These are phyloP conservation scores for Melanerpes formicivorus DNA, from an alignment of 2,113 vertebrate species.

Conservation along the genomic window DNA sequence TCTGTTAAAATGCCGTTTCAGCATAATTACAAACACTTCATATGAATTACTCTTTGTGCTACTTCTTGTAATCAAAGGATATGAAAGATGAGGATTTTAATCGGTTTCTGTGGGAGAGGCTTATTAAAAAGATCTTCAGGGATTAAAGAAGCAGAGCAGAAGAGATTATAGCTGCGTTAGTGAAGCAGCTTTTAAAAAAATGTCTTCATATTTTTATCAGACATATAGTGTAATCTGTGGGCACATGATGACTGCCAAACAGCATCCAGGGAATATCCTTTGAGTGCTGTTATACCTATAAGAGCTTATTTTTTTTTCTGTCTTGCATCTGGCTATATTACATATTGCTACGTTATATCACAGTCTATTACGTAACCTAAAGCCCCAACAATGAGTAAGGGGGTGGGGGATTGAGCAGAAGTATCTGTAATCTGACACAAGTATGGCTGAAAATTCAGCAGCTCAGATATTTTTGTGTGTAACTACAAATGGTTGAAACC, in stretches of 20 bases:
- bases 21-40: not conserved
- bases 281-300: not conserved
- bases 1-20: slow-evolving; percentile 25
- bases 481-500: not conserved
- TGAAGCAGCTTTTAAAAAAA: not conserved
- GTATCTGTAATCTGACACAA: not conserved
- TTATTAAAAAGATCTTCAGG: slow-evolving; percentile 43
- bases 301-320: not conserved
- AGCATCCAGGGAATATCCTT: not conserved
- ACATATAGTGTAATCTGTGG: fast-evolving
- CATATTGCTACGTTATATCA: not conserved
- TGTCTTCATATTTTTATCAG: not conserved
- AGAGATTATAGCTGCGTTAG: not conserved
- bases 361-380: not conserved
- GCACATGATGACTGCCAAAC: not conserved
- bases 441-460: not conserved
- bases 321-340: not conserved
- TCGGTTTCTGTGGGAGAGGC: slow-evolving; percentile 22
- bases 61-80: slow-evolving; percentile 25
- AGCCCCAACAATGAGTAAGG: not conserved
- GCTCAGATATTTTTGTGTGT: not conserved
- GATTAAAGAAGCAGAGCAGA: slow-evolving; percentile 37
- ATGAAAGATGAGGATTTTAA: slow-evolving; percentile 37
- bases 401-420: not conserved
- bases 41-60: not conserved